Evolutionary conservation across 2,797 vertebrate species (phyloP), one percentile per base, ranked within the genome.

Genomic region (Falco novaeseelandiae): DNA sequence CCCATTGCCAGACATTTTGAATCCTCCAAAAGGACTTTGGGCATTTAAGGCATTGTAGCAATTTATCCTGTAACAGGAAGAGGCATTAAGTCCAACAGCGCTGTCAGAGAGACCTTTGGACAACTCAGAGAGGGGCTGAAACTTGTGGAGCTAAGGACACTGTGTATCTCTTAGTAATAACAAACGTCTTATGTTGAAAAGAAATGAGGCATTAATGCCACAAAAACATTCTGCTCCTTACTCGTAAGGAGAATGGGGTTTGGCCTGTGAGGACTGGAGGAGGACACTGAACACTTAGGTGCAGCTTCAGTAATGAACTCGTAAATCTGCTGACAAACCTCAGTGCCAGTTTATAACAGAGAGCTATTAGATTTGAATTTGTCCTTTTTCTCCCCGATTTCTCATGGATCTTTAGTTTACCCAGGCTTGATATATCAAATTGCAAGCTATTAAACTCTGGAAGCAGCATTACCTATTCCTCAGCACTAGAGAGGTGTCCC

Each of bases 1-100:
- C 49, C 99, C 99, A 42, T 99, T 99, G 98, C 99, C 99, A 97
- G 99, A 99, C 99, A 99, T 99, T 98, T 99, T 99, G 98, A 99
- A 99, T 97, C 99, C 99, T 97, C 99, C 99, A 96, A 99, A 99
- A 91, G 99, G 99, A 98, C 99, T 99, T 97, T 99, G 99, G 96
- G 99, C 99, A 98, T 99, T 99, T 98, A 99, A 98, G 95, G 99
- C 99, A 74, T 99, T 99, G 98, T 99, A 99, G 98, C 99, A 99
- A 97, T 99, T 99, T 98, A 99, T 99, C 99, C 99, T 99, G 95
- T 40, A 93, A 94, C 9, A 78, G 89, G 51, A 97, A 96, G 82
- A 96, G 38, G 51, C 13, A 71, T 40, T 93, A 77, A 91, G 44
- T 96, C 38, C 58, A 85, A 27, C 42, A 76, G 83, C 2, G 1